phyloP scores from a whole-genome alignment of 2,888 invertebrate genomes.

The Epinotia brunnichana region DNA sequence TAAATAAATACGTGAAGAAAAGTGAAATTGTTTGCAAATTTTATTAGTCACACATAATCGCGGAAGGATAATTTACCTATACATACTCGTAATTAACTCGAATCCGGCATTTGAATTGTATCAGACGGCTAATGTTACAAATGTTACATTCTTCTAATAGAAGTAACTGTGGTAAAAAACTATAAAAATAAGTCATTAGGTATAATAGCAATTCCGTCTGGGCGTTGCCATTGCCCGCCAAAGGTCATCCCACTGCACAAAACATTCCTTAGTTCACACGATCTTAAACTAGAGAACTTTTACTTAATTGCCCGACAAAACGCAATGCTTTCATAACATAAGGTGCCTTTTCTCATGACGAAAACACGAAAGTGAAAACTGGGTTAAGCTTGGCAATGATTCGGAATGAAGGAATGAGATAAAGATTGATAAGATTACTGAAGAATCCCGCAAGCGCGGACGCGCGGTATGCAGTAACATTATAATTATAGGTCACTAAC shows the following conservation, averaged over 20 bases:
- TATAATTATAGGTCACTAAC: too few species aligned
- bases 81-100: conserved; percentile 21
- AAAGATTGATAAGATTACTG: conserved; percentile 29
- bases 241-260: conserved; percentile 51
- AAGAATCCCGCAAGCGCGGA: background rate
- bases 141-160: background rate
- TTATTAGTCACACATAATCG: conserved; percentile 24
- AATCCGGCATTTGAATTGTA: background rate
- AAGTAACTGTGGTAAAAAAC: conserved; percentile 11
- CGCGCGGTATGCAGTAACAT: background rate
- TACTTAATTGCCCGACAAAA: conserved; percentile 76
- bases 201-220: conserved; percentile 8
- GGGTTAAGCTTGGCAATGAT: conserved; percentile 52
- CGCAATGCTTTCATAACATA: conserved; percentile 73
- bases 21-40: conserved; percentile 57
- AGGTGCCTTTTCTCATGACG: conserved; percentile 61
- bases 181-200: conserved; percentile 28
- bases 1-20: conserved; percentile 66
- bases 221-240: conserved; percentile 13
- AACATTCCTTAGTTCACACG: conserved; percentile 64
- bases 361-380: conserved; percentile 73
- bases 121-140: background rate
- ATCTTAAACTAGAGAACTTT: conserved; percentile 66
- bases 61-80: conserved; percentile 14
- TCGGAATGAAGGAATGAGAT: conserved; percentile 10